Evolutionary conservation across 2,888 invertebrate species (phyloP), one percentile per base, ranked within the genome.

Genomic region (Pantelozetes paolii): DNA sequence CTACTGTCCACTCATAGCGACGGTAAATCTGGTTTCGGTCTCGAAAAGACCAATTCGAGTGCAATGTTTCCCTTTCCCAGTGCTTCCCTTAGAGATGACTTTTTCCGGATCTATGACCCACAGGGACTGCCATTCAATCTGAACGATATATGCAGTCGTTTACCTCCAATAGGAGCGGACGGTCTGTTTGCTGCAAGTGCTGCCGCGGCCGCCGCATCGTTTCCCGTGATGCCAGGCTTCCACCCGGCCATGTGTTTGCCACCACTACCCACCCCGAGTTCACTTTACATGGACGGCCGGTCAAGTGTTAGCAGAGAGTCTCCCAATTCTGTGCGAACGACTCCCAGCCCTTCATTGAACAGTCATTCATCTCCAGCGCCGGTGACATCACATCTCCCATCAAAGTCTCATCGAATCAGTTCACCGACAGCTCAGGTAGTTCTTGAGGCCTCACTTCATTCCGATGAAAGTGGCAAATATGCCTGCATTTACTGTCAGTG

Each of bases 401-500:
- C 20, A 13, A 67, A 67, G 23, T 42, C 67, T 42, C 67, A 67
- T 67, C 67, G 67, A 67, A 67, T 26, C 42, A 67, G 40, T 42
- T 32, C 30, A 36, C 71, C 36, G 26, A 30, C 72, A 30, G 42
- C 23, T 57, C 15, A 76, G 70, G 82, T 87, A 69, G 85, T 86
- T 79, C 83, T 88, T 0, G 89, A 89, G 78, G 79, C 80, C 30
- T 89, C 89, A 80, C 85, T 87, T 11, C 83, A 86, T 74, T 86
- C 87, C 5, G 88, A 89, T 80, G 86, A 85, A 79, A 88, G 88
- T 78, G 89, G 89, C 40, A 85, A 85, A 78, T 87, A 88, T 77
- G 86, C 87, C 76, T 90, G 90, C 82, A 86, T 88, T 77, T 86
- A 89, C 79, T 90, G 90, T 80, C 85, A 86, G 80, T 86, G 87